Evolutionary conservation across 2,888 invertebrate species (phyloP), one percentile per base, ranked within the genome.

Genomic region (Globia sparganii): DNA sequence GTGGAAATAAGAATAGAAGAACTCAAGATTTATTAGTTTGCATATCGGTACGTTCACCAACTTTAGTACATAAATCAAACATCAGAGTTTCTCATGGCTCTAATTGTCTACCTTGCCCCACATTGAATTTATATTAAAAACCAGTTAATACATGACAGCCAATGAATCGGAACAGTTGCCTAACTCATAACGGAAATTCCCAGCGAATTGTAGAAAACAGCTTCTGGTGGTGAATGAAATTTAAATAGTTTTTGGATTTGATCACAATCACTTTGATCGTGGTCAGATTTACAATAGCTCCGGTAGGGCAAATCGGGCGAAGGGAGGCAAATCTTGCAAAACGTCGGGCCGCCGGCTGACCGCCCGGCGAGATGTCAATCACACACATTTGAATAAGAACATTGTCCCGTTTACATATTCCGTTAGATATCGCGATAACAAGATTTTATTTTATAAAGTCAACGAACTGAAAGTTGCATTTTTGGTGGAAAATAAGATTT

Each of bases 341-440:
- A 88, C 80, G 89, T 80, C 84, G 86, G 79, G 75, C 83, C 59
- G 69, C 75, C 77, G 82, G 90, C 91, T 95, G 96, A 94, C 96
- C 96, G 94, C 96, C 96, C 89, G 94, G 94, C 88, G 96, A 94
- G 95, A 95, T 96, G 96, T 96, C 96, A 96, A 96, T 96, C 96
- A 95, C 91, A 89, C 76, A 89, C 93, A 94, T 96, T 96, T 96
- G 94, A 96, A 96, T 96, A 95, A 93, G 92, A 89, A 93, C 92
- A 94, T 94, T 94, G 93, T 94, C 93, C 92, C 92, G 91, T 94
- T 93, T 93, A 92, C 94, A 91, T 90, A 94, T 94, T 94, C 92
- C 92, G 93, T 92, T 92, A 94, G 96, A 96, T 96, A 93, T 92
- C 81, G 87, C 94, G 96, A 96, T 96, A 95, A 93, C 92, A 89